Evolutionary conservation across 2,888 invertebrate species (phyloP).

Genomic region (Metalampra italica): DNA sequence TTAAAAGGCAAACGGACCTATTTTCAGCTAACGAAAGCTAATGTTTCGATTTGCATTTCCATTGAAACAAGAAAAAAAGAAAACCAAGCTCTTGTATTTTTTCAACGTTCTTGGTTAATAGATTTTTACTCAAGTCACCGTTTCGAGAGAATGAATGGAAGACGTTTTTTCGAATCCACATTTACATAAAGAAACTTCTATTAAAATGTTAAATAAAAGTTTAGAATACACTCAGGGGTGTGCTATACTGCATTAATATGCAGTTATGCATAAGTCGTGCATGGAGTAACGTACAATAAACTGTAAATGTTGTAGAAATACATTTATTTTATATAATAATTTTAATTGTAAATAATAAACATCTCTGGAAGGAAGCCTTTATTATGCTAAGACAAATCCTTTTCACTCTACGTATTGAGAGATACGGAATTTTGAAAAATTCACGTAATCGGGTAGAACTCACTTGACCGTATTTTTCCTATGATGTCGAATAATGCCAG

Average conservation of each 20-base stretch:
- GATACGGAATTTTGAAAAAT: no score
- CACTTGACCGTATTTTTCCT: no score
- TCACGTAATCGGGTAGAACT: no score
- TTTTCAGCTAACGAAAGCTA: slow-evolving; percentile 1
- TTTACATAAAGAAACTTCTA: slow-evolving; percentile 54
- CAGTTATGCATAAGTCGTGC: slow-evolving; percentile 4
- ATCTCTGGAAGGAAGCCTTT: no score
- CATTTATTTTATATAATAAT: no score
- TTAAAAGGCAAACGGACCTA: no score
- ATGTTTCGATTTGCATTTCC: slow-evolving; percentile 31
- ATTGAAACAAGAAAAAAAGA: slow-evolving; percentile 27
- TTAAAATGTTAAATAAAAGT: slow-evolving; percentile 45
- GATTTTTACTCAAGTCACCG: slow-evolving; percentile 42
- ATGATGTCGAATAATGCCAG: no score
- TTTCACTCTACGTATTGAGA: no score
- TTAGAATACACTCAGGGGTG: slow-evolving; percentile 35
- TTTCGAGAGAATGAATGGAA: slow-evolving; percentile 35
- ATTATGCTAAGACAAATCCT: no score
- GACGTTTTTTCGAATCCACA: slow-evolving; percentile 48
- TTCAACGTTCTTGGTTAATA: slow-evolving; percentile 44
- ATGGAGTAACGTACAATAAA: background rate
- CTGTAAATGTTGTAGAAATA: background rate
- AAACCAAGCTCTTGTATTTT: slow-evolving; percentile 25
- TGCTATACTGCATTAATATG: slow-evolving; percentile 30
- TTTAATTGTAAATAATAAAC: no score